phyloP scores from a whole-genome alignment of 2,113 vertebrate genomes.

The Ginglymostoma cirratum region DNA sequence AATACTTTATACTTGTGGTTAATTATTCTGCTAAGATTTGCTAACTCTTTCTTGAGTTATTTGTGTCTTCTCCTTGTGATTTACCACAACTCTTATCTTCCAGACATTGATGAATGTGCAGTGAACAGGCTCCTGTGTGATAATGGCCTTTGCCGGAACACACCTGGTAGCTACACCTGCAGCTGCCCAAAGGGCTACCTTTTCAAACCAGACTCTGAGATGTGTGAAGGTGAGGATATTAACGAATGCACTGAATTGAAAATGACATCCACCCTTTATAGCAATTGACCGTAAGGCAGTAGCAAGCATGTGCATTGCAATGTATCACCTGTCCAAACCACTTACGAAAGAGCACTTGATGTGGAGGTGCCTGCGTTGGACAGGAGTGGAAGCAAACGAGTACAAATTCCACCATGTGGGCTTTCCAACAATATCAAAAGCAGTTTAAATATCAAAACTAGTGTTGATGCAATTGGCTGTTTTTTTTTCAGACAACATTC shows the following conservation, averaged over 20 bases:
- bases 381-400: not conserved
- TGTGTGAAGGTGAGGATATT: slow-evolving; percentile 61
- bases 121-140: slow-evolving; percentile 63
- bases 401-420: not conserved
- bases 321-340: not conserved
- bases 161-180: slow-evolving; percentile 64
- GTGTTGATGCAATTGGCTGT: not conserved
- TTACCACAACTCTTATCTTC: slow-evolving; percentile 27
- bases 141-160: slow-evolving; percentile 61
- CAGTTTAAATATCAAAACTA: not conserved
- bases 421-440: not conserved
- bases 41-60: slow-evolving; percentile 8
- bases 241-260: not conserved
- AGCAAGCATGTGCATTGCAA: not conserved
- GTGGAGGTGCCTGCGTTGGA: no score
- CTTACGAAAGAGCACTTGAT: not conserved
- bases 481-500: not conserved
- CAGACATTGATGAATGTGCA: slow-evolving; percentile 65
- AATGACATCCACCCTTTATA: not conserved
- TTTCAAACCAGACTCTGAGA: slow-evolving; percentile 58
- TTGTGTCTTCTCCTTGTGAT: not conserved
- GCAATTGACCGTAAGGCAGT: not conserved
- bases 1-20: not conserved
- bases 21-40: slow-evolving; percentile 23
- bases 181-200: slow-evolving; percentile 61